phyloP scores from a whole-genome alignment of 2,888 invertebrate species.

The Laspeyria flexula region DNA sequence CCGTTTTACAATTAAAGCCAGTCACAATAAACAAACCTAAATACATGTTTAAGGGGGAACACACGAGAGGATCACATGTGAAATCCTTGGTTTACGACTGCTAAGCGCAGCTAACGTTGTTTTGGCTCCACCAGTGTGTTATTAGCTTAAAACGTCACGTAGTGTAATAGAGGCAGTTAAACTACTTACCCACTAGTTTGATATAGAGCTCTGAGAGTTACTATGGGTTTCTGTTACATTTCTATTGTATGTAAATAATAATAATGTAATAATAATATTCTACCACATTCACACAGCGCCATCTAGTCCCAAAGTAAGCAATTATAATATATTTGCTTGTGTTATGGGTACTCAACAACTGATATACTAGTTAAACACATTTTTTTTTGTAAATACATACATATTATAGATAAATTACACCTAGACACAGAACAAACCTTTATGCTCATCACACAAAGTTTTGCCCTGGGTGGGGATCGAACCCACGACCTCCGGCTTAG shows the following conservation, averaged over 20 bases:
- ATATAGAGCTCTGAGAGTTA: conserved; percentile 13
- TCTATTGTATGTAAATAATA: background rate
- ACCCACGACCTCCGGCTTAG: no score
- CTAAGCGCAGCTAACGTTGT: conserved; percentile 34
- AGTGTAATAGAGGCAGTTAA: conserved; percentile 36
- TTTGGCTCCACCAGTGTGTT: conserved; percentile 24
- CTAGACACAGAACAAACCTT: no score
- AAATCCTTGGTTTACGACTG: conserved; percentile 43
- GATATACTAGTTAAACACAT: no score
- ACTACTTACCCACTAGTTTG: conserved; percentile 33
- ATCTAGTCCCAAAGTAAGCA: no score
- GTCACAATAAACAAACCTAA: background rate
- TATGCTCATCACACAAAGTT: no score
- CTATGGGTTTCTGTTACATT: background rate
- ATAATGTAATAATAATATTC: no score
- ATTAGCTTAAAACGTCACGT: conserved; percentile 50
- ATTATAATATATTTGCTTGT: no score
- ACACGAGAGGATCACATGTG: conserved; percentile 26
- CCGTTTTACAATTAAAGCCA: conserved; percentile 5
- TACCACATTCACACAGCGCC: no score
- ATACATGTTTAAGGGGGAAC: conserved; percentile 27
- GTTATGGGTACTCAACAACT: no score
- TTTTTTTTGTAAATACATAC: no score
- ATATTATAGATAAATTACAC: no score
- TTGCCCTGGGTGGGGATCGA: no score